Percentiles rank a stretch among this genome's conserved stretches.
Evolutionary conservation across 2,797 vertebrate species (phyloP).

Genomic region (Pristis pectinata): DNA sequence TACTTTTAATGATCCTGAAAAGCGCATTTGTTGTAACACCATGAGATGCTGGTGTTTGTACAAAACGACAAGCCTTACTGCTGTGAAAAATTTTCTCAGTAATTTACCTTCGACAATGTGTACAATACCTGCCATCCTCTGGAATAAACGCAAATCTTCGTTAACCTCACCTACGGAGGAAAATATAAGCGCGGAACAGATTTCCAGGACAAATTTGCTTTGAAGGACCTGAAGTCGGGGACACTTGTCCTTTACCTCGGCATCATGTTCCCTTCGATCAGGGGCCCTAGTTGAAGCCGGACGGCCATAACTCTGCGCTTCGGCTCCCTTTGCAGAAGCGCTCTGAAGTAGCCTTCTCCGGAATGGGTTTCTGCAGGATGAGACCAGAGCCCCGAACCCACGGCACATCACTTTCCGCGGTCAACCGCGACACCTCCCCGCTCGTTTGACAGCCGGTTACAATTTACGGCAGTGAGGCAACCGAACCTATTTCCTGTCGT

Average conservation of each 20-base stretch:
- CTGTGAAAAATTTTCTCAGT: not conserved
- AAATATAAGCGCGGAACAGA: not conserved
- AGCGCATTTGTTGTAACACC: too few species aligned
- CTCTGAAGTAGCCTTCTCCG: too few species aligned
- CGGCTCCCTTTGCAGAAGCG: not conserved
- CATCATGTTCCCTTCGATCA: not conserved
- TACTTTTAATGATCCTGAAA: too few species aligned
- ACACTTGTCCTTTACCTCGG: not conserved
- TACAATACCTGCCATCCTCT: too few species aligned
- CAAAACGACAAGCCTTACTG: too few species aligned
- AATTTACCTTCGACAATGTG: not conserved
- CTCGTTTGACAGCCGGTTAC: too few species aligned
- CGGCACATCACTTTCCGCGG: not conserved
- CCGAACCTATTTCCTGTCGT: not conserved
- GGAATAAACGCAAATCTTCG: not conserved
- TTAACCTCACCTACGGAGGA: not conserved
- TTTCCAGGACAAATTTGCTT: too few species aligned
- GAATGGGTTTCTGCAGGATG: too few species aligned
- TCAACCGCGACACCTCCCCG: too few species aligned
- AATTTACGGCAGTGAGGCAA: constrained; percentile 13
- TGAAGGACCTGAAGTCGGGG: not conserved
- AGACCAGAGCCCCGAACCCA: accelerated
- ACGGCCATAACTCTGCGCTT: not conserved
- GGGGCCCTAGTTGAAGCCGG: not conserved
- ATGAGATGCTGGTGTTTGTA: too few species aligned